Percentiles rank a stretch among this genome's conserved stretches.
Conservation (phyloP, 1,140 invertebrate genomes). For the Procambarus clarkii region DNA sequence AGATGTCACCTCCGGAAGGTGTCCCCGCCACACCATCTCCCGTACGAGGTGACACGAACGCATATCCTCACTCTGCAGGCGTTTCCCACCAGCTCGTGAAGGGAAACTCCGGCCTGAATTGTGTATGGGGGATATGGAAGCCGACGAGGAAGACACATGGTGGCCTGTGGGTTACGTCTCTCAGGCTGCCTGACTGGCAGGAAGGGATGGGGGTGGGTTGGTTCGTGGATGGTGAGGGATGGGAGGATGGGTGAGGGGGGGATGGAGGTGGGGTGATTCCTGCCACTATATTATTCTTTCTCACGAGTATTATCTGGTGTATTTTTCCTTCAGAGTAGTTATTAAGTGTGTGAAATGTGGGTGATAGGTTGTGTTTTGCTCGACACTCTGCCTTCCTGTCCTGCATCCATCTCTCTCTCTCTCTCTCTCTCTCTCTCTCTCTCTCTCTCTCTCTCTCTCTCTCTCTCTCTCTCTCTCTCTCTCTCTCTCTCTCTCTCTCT, state of each 20-base stretch:
- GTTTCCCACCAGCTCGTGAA: neutral
- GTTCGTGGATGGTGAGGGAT: neutral
- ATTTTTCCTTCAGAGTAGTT: neutral
- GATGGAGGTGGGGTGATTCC: neutral
- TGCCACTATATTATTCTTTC: neutral
- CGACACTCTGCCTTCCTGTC: neutral
- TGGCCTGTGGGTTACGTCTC: conserved; percentile 18
- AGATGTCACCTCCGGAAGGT: conserved; percentile 16
- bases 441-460: conserved; percentile 21
- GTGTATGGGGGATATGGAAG: neutral
- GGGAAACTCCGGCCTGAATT: neutral
- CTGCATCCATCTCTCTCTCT: neutral
- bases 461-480: too few relatives aligned
- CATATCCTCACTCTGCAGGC: neutral
- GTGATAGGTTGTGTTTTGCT: neutral
- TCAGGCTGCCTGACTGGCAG: neutral
- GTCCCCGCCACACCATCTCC: neutral
- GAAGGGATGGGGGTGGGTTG: neutral
- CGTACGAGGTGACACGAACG: neutral
- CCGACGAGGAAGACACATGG: conserved; percentile 1
- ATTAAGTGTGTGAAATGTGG: conserved; percentile 1
- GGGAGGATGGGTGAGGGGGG: neutral
- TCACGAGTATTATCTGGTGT: neutral
- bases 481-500: too few relatives aligned
- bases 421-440: too few relatives aligned